These are phyloP conservation scores for Lasioglossum vierecki DNA, from an alignment of 2,888 invertebrate species.

Conservation along the genomic window DNA sequence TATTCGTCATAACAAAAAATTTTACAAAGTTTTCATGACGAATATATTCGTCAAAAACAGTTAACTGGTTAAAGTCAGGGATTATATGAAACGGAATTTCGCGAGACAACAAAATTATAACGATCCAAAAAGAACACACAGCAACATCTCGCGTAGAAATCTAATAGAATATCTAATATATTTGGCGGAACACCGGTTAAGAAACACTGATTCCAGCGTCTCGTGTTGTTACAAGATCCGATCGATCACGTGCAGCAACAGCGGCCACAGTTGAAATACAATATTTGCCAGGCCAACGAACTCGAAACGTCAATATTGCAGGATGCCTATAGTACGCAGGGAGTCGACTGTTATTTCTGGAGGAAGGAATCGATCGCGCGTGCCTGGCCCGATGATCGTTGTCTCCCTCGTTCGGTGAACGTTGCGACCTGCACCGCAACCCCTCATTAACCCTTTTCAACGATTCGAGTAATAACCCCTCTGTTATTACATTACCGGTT, in stretches of 20 bases:
- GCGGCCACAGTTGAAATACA: slow-evolving; percentile 13
- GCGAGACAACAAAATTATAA: too few species aligned
- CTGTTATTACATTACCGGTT: slow-evolving; percentile 39
- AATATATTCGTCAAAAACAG: too few species aligned
- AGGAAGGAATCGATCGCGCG: slow-evolving; percentile 58
- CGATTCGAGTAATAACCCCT: slow-evolving; percentile 59
- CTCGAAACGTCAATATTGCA: slow-evolving; percentile 50
- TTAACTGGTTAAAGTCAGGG: too few species aligned
- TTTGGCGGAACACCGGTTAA: too few species aligned
- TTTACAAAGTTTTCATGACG: too few species aligned
- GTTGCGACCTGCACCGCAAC: slow-evolving; percentile 65
- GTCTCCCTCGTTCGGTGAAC: slow-evolving; percentile 36
- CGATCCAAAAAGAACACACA: too few species aligned
- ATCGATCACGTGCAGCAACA: slow-evolving; percentile 36
- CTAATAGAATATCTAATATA: too few species aligned
- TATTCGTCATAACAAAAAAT: too few species aligned
- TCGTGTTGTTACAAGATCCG: slow-evolving; percentile 8
- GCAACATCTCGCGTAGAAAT: too few species aligned
- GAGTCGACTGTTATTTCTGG: slow-evolving; percentile 40
- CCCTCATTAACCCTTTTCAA: slow-evolving; percentile 77
- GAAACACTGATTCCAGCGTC: too few species aligned
- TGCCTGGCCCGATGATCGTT: slow-evolving; percentile 53
- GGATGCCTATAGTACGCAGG: slow-evolving; percentile 28
- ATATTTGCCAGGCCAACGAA: slow-evolving; percentile 49
- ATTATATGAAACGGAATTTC: too few species aligned